Conservation (phyloP, 2,888 invertebrate species). For the Brachyptera risi region DNA sequence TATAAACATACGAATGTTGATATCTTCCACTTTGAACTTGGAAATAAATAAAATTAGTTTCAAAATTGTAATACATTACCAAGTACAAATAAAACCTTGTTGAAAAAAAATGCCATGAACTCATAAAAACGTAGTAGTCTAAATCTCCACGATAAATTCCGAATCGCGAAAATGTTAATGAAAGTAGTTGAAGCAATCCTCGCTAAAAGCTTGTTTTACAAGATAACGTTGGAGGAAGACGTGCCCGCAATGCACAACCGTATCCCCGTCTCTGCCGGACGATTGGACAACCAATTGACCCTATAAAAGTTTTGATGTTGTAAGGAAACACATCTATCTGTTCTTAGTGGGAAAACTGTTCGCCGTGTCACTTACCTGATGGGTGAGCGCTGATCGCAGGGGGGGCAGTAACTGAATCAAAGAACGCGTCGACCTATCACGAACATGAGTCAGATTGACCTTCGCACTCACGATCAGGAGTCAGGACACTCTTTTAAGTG, state of each 20-base stretch:
- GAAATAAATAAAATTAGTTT: no score
- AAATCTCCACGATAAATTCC: no score
- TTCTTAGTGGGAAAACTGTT: not conserved
- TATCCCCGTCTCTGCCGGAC: not conserved
- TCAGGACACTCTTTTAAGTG: no score
- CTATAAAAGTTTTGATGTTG: conserved; percentile 12
- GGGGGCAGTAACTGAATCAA: not conserved
- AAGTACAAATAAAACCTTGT: no score
- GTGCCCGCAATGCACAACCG: conserved; percentile 9
- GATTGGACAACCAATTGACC: conserved; percentile 21
- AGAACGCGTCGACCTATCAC: not conserved
- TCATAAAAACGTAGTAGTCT: no score
- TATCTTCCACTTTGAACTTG: no score
- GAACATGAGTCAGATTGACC: not conserved
- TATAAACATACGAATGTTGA: no score
- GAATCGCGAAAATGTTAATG: conserved; percentile 13
- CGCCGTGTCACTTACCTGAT: not conserved
- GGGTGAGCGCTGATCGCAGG: not conserved
- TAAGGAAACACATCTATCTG: conserved; percentile 4
- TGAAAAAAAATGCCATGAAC: no score
- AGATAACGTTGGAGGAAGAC: not conserved
- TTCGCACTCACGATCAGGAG: not conserved
- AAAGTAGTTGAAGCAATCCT: conserved; percentile 5
- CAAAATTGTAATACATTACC: no score
- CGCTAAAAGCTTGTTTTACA: not conserved